A percentile compares a stretch with the other conserved stretches of the same genome.
Conservation (phyloP, 2,888 invertebrate genomes). For the Antheraea yamamai region DNA sequence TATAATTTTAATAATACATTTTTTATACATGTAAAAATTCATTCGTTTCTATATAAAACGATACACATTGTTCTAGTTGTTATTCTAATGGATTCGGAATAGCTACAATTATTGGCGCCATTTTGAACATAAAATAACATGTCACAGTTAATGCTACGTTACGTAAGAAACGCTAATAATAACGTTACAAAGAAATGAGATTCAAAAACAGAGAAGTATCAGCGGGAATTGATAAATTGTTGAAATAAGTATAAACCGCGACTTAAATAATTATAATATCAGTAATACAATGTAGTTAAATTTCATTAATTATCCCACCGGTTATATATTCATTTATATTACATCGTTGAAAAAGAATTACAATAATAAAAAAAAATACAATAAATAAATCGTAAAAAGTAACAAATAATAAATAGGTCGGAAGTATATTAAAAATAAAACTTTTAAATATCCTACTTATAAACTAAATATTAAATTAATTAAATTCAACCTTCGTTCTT, state of each 20-base stretch:
- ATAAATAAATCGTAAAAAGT: conserved; percentile 63
- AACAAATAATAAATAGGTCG: conserved; percentile 74
- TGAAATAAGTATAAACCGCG: conserved; percentile 78
- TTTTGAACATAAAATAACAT: conserved; percentile 21
- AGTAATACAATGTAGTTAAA: conserved; percentile 40
- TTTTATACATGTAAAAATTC: conserved; percentile 32
- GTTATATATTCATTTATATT: conserved; percentile 30
- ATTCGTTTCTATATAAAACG: conserved; percentile 32
- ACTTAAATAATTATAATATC: conserved; percentile 52
- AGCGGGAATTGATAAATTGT: conserved; percentile 55
- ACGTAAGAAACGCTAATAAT: conserved; percentile 60
- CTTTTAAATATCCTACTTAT: conserved; percentile 75
- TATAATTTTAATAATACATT: conserved; percentile 45
- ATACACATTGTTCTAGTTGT: conserved; percentile 31
- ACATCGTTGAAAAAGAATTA: conserved; percentile 46
- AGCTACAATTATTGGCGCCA: conserved; percentile 31
- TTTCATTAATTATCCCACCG: conserved; percentile 43
- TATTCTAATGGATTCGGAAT: conserved; percentile 28
- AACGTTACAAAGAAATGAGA: conserved; percentile 60
- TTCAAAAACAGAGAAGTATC: conserved; percentile 67
- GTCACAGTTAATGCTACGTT: conserved; percentile 22
- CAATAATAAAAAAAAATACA: conserved; percentile 42
- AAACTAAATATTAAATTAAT: conserved; percentile 38
- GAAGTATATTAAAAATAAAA: conserved; percentile 73
- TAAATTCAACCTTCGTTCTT: conserved; percentile 21